These are phyloP conservation scores for Lanius collurio DNA, from an alignment of 2,113 vertebrate genomes.

Conservation along the genomic window DNA sequence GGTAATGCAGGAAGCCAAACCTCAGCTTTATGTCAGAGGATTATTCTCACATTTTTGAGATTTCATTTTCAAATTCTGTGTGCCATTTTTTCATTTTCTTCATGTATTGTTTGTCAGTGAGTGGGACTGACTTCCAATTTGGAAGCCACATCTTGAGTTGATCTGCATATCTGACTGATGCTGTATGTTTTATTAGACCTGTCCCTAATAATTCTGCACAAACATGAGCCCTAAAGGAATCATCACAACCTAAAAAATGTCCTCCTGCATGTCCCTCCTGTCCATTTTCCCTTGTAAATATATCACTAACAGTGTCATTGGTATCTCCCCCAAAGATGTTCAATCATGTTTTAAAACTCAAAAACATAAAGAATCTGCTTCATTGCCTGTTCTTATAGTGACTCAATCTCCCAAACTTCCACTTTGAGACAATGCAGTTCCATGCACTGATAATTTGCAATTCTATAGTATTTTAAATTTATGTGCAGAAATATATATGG, in stretches of 20 bases:
- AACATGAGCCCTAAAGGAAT: neutral
- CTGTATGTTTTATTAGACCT: neutral
- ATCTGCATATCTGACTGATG: neutral
- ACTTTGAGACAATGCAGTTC: neutral
- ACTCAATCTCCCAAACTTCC: neutral
- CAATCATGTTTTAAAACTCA: neutral
- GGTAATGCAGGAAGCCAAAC: neutral
- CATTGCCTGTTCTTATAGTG: neutral
- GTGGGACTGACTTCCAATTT: neutral
- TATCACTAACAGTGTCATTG: neutral
- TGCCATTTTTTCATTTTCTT: neutral
- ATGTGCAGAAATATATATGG: neutral
- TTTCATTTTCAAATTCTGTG: constrained; percentile 17
- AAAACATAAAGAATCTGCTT: neutral
- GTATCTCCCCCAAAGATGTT: neutral
- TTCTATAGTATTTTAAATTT: neutral
- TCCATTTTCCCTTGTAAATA: neutral
- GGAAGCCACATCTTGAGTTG: neutral
- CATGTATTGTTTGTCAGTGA: neutral
- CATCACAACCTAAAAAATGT: neutral
- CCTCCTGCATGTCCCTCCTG: neutral
- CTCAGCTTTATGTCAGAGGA: neutral
- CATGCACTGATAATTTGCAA: neutral
- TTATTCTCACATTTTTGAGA: constrained; percentile 15
- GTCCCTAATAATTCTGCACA: neutral